These are phyloP conservation scores for Rhyzopertha dominica DNA, from an alignment of 1,140 invertebrate species.

Conservation along the genomic window DNA sequence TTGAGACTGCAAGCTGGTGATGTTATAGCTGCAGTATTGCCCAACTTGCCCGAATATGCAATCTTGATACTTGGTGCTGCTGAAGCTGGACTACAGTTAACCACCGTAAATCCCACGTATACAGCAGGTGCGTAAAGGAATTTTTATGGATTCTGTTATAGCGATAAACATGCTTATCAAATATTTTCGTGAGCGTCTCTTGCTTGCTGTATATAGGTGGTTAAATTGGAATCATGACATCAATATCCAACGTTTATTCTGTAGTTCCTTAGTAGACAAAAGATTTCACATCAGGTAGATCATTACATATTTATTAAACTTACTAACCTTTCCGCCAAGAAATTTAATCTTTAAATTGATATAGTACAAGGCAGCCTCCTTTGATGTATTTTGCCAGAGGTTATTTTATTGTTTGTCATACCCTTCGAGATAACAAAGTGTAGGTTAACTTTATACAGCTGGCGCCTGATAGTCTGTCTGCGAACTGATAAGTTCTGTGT, in stretches of 20 bases:
- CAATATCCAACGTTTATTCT: slow-evolving; percentile 7
- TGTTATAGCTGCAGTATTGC: slow-evolving; percentile 61
- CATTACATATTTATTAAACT: too few species aligned
- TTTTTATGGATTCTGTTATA: slow-evolving; percentile 3
- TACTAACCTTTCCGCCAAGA: too few species aligned
- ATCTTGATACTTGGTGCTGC: slow-evolving; percentile 60
- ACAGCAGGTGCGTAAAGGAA: slow-evolving; percentile 53
- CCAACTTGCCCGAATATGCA: slow-evolving; percentile 71
- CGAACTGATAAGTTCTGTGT: too few species aligned
- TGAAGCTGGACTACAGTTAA: slow-evolving; percentile 64
- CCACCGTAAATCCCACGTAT: slow-evolving; percentile 75
- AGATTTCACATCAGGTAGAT: too few species aligned
- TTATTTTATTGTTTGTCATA: too few species aligned
- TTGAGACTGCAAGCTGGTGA: slow-evolving; percentile 66
- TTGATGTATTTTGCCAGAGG: too few species aligned
- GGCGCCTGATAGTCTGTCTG: too few species aligned
- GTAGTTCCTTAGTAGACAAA: neutral
- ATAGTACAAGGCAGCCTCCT: too few species aligned
- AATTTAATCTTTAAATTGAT: too few species aligned
- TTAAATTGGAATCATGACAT: slow-evolving; percentile 14
- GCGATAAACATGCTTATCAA: slow-evolving; percentile 1
- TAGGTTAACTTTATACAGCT: too few species aligned
- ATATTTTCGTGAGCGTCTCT: slow-evolving; percentile 11
- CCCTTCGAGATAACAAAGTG: too few species aligned
- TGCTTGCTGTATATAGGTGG: too few species aligned